phyloP scores from a whole-genome alignment of 2,113 vertebrate species.

The Dinomys branickii region DNA sequence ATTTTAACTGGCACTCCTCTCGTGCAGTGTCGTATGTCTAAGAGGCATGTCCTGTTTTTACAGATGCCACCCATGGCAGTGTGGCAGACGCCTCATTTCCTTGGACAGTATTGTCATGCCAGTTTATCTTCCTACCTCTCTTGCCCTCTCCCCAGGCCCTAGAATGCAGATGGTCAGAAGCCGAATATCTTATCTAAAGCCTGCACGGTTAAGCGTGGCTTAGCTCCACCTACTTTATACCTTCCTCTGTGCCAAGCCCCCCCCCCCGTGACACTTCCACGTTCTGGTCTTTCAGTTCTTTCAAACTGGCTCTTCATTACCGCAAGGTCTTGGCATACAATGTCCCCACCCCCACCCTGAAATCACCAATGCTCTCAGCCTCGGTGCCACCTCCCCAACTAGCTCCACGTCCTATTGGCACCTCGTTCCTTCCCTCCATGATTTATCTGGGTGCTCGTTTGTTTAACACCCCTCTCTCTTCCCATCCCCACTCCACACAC shows the following conservation, averaged over 20 bases:
- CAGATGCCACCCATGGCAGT: background rate
- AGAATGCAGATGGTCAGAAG: background rate
- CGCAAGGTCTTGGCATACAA: background rate
- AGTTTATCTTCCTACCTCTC: background rate
- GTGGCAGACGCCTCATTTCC: background rate
- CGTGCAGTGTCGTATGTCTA: background rate
- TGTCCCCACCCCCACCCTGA: background rate
- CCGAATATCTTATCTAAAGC: background rate
- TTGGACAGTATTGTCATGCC: background rate
- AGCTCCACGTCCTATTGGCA: background rate
- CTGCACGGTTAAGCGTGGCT: background rate
- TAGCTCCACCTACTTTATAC: background rate
- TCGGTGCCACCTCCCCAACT: background rate
- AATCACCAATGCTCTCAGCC: background rate
- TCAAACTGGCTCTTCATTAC: background rate
- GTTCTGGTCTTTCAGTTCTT: background rate
- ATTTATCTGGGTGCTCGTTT: background rate
- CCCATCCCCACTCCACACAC: no score
- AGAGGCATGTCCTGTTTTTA: background rate
- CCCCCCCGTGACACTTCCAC: background rate
- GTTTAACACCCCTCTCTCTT: background rate
- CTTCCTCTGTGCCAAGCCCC: background rate
- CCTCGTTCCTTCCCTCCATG: background rate
- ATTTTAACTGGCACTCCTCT: background rate
- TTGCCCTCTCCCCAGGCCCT: background rate